Evolutionary conservation across 1,140 invertebrate genomes (phyloP).

Genomic region (Charaxes varanes): DNA sequence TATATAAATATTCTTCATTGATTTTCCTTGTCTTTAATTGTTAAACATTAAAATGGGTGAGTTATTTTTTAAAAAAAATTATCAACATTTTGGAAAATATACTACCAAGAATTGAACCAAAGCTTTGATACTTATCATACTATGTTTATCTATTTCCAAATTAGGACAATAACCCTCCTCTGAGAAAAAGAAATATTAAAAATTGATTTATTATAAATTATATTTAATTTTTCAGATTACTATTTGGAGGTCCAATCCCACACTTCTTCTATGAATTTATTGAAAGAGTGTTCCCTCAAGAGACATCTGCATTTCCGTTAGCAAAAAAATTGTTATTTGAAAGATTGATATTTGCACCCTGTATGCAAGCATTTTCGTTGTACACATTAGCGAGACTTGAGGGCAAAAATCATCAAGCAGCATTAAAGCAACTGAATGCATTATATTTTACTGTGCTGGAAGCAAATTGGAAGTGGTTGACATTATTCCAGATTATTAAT

Average conservation of each 20-base stretch:
- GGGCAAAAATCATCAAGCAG: conserved; percentile 78
- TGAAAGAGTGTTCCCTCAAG: conserved; percentile 74
- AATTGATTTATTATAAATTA: no score
- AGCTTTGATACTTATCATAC: no score
- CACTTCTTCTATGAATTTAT: conserved; percentile 82
- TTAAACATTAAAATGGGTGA: no score
- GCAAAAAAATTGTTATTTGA: conserved; percentile 78
- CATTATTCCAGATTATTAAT: conserved; percentile 81
- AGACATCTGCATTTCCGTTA: conserved; percentile 70
- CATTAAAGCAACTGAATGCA: conserved; percentile 75
- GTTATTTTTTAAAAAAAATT: no score
- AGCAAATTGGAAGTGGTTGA: conserved; percentile 83
- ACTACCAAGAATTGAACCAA: no score
- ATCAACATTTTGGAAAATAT: no score
- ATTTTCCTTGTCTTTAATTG: no score
- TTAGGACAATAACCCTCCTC: no score
- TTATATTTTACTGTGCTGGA: conserved; percentile 77
- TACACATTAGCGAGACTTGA: conserved; percentile 82
- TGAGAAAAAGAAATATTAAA: no score
- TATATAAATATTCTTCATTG: no score
- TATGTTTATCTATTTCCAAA: no score
- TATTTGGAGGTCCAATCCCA: conserved; percentile 82
- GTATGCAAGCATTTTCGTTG: conserved; percentile 80
- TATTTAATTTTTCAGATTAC: conserved; percentile 64
- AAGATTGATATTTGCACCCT: conserved; percentile 79